Percentiles rank a stretch among this genome's conserved stretches.
Conservation (phyloP, 2,888 invertebrate species). For the Dorcus hopei region DNA sequence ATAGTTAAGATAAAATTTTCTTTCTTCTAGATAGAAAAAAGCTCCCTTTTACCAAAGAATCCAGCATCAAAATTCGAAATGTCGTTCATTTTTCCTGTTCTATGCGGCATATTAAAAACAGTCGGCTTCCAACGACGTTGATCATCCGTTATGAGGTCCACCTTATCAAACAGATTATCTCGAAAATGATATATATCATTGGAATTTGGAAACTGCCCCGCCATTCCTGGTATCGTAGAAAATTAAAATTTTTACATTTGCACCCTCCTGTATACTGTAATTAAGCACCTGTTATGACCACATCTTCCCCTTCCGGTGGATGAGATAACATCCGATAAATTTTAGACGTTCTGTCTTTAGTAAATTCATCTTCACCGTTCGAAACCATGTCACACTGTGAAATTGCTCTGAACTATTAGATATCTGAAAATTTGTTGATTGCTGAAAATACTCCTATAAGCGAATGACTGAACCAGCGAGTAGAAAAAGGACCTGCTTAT, state of each 20-base stretch:
- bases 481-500: no score
- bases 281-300: not conserved
- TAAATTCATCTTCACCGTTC: no score
- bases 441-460: no score
- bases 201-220: slow-evolving; percentile 76
- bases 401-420: no score
- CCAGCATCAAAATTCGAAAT: slow-evolving; percentile 48
- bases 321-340: no score
- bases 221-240: slow-evolving; percentile 40
- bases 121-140: slow-evolving; percentile 71
- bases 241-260: not conserved
- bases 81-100: slow-evolving; percentile 28
- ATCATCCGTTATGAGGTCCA: slow-evolving; percentile 81
- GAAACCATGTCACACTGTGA: no score
- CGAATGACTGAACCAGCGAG: no score
- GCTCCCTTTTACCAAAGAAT: not conserved
- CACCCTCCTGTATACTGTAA: not conserved
- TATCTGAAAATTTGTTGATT: no score
- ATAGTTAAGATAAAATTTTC: no score
- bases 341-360: no score
- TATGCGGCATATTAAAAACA: slow-evolving; percentile 37
- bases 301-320: not conserved
- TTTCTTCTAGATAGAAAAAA: no score
- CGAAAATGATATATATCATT: slow-evolving; percentile 68
- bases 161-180: slow-evolving; percentile 69